Evolutionary conservation across 2,888 invertebrate genomes (phyloP), one percentile per base, ranked within the genome.

Genomic region (Hemithea aestivaria): DNA sequence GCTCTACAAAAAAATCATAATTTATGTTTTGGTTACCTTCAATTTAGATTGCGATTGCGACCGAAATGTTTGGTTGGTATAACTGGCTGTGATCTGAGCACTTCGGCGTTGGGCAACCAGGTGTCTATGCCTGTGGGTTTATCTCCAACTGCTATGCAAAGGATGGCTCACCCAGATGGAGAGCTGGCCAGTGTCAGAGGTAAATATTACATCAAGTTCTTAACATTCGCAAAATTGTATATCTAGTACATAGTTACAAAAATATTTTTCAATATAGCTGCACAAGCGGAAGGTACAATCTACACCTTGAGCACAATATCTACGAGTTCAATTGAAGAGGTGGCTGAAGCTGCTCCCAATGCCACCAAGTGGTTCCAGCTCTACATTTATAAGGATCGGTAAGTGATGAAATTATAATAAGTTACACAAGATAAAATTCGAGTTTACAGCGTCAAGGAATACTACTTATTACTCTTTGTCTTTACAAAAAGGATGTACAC

Each of bases 81-180:
- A 1, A 89, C 91, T 0, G 75, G 83, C 9, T 77, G 92, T 55
- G 89, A 92, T 57, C 79, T 91, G 20, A 79, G 87, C 4, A 91
- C 92, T 1, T 87, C 78, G 1, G 77, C 94, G 22, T 77, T 95
- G 11, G 94, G 94, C 0, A 69, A 89, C 20, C 87, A 82, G 39
- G 79, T 95, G 1, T 81, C 91, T 1, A 90, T 94, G 81, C 95
- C 95, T 0, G 66, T 95, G 22, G 96, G 95, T 6, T 90, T 97
- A 43, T 91, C 96, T 0, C 96, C 97, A 0, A 93, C 96, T 1
- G 97, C 96, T 0, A 95, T 96, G 94, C 96, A 97, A 73, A 90
- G 90, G 58, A 92, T 97, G 94, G 96, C 96, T 0, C 95, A 96
- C 82, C 91, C 93, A 0, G 93, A 95, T 9, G 97, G 97, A 4